Conservation (phyloP, 2,888 invertebrate genomes). For the Boloria euphrosyne region DNA sequence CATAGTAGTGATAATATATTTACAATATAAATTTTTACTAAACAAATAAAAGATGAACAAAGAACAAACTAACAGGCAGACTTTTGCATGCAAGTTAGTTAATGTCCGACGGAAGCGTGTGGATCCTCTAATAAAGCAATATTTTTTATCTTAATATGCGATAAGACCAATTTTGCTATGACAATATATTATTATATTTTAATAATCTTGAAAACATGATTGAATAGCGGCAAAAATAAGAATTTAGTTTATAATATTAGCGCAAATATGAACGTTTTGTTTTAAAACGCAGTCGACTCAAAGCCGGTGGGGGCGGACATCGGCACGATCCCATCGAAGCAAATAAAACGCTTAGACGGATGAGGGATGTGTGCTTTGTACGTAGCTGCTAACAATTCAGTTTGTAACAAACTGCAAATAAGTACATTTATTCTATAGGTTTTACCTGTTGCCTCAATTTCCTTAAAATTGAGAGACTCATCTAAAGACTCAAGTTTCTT, state of each 20-base stretch:
- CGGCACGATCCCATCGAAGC: slow-evolving; percentile 24
- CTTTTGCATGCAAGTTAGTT: no score
- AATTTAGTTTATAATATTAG: slow-evolving; percentile 1
- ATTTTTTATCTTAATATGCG: no score
- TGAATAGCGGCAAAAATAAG: neutral
- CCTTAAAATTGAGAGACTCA: no score
- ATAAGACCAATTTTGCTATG: neutral
- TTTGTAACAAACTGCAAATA: slow-evolving; percentile 12
- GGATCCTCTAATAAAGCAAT: no score
- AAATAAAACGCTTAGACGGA: slow-evolving; percentile 25
- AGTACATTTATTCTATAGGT: slow-evolving; percentile 16
- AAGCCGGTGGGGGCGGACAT: slow-evolving; percentile 24
- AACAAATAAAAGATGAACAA: no score
- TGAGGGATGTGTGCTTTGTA: slow-evolving; percentile 17
- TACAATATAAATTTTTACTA: no score
- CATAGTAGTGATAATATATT: no score
- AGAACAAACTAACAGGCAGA: no score
- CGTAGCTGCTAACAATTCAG: slow-evolving; percentile 14
- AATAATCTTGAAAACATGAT: neutral
- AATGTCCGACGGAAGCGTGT: no score
- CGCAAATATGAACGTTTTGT: slow-evolving; percentile 18
- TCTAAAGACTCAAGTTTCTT: no score
- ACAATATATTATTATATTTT: no score
- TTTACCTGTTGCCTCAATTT: slow-evolving; percentile 5
- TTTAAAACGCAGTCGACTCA: slow-evolving; percentile 24